Base-by-base conservation (phyloP, 1,140 invertebrate genomes). In the Samia ricini region DNA sequence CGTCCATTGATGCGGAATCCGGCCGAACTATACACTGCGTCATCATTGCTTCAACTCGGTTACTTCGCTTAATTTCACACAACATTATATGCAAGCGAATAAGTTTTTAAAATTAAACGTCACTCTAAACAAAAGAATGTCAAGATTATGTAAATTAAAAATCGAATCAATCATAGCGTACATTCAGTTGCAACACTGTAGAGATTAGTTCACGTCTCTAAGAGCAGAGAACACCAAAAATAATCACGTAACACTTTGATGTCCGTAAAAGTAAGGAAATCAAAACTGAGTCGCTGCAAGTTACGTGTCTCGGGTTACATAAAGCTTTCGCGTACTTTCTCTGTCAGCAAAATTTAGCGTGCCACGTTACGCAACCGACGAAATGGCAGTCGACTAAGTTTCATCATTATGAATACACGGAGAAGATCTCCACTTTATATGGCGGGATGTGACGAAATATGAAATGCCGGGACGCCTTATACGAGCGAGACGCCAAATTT, bases 241-340 rank as follows among this genome's bases (percentile, higher is more conserved):
- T 76, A 59, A 64, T 81, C 71, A 88, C 80, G 82, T 81, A 89
- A 88, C 76, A 23, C 64, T 62, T 21, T 71, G 74, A 82, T 79
- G 76, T 72, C 79, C 76, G 80, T 83, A 85, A 89, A 89, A 85
- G 83, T 73, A 80, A 88, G 85, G 85, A 88, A 90, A 90, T 88
- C 85, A 88, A 90, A 88, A 86, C 83, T 71, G 71, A 85, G 75
- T 78, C 77, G 81, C 72, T 81, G 76, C 78, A 77, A 66, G 85
- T 88, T 88, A 90, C 88, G 88, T 90, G 61, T 68, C 60, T 60
- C 19, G 48, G 19, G 50, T 90, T 90, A 88, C 83, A 79, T 90
- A 90, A 88, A 81, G 85, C 88, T 90, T 90, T 90, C 88, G 88
- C 81, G 83, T 84, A 88, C 88, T 90, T 90, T 90, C 88, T 88